A percentile compares a stretch with the other conserved stretches of the same genome.
phyloP scores from a whole-genome alignment of 2,113 vertebrate species.

The Oophaga pumilio region DNA sequence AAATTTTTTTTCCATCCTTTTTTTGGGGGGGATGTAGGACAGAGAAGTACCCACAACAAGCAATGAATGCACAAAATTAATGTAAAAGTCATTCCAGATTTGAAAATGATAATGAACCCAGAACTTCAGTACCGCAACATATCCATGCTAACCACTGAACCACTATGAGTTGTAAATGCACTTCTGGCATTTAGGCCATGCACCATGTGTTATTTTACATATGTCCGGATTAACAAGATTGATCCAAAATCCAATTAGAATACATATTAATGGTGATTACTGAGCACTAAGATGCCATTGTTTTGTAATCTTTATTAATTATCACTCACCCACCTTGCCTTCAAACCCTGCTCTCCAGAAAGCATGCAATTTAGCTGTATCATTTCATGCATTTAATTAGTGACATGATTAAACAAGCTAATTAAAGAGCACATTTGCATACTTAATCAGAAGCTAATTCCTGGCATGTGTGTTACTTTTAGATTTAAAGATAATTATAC shows the following conservation, averaged over 20 bases:
- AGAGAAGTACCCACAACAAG: no score
- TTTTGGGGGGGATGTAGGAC: no score
- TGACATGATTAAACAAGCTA: conserved; percentile 45
- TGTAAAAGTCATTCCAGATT: no score
- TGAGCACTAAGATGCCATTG: conserved; percentile 16
- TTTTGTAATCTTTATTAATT: conserved; percentile 38
- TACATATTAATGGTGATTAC: conserved; percentile 21
- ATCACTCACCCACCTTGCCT: conserved; percentile 41
- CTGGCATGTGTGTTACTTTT: conserved; percentile 12
- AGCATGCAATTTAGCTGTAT: conserved; percentile 30
- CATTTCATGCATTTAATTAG: conserved; percentile 33
- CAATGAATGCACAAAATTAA: no score
- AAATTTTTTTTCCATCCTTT: no score
- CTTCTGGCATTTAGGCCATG: no score
- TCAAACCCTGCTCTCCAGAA: not conserved
- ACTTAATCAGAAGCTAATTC: conserved; percentile 43
- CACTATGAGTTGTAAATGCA: no score
- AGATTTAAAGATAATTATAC: conserved; percentile 5
- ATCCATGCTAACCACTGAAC: no score
- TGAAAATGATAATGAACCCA: no score
- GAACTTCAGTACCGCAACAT: no score
- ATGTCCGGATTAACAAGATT: not conserved
- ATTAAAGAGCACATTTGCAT: conserved; percentile 46
- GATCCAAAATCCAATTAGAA: conserved; percentile 19
- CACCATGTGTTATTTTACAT: not conserved